phyloP scores from a whole-genome alignment of 2,888 invertebrate species.

The Gymnoscelis rufifasciata region DNA sequence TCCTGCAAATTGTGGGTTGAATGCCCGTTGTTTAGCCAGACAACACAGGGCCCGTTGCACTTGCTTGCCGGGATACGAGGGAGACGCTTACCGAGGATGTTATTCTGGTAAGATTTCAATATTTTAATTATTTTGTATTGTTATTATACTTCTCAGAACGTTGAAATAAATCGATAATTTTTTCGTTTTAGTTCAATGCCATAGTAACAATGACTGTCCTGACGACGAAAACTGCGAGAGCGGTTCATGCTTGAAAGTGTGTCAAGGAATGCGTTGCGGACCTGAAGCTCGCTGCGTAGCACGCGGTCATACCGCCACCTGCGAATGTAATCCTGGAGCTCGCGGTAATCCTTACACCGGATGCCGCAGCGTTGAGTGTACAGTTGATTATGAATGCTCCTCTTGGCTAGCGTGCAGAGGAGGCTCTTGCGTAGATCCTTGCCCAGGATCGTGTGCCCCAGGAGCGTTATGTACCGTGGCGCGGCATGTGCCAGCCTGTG shows the following conservation, averaged over 20 bases:
- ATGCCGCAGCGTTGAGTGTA: slow-evolving; percentile 89
- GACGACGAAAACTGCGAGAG: slow-evolving; percentile 90
- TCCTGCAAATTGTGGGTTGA: slow-evolving; percentile 85
- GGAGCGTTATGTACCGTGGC: slow-evolving; percentile 87
- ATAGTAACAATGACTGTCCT: slow-evolving; percentile 90
- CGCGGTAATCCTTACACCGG: slow-evolving; percentile 88
- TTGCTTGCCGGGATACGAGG: slow-evolving; percentile 89
- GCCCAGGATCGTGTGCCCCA: slow-evolving; percentile 89
- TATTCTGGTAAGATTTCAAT: slow-evolving; percentile 78
- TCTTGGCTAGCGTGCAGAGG: slow-evolving; percentile 87
- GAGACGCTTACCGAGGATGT: slow-evolving; percentile 88
- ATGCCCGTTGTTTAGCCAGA: slow-evolving; percentile 88
- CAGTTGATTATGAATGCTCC: slow-evolving; percentile 86
- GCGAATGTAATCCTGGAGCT: slow-evolving; percentile 86
- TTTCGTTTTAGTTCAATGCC: slow-evolving; percentile 85
- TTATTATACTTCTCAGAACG: background rate
- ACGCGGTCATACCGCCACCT: slow-evolving; percentile 88
- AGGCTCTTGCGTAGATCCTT: slow-evolving; percentile 90
- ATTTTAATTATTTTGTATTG: background rate
- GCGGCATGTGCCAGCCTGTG: slow-evolving; percentile 87
- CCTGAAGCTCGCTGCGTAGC: slow-evolving; percentile 86
- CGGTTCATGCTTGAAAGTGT: slow-evolving; percentile 88
- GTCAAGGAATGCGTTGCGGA: slow-evolving; percentile 89
- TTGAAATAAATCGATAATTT: background rate
- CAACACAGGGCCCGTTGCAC: slow-evolving; percentile 89